Evolutionary conservation across 2,888 invertebrate genomes (phyloP).

Genomic region (Luperina nickerlii): DNA sequence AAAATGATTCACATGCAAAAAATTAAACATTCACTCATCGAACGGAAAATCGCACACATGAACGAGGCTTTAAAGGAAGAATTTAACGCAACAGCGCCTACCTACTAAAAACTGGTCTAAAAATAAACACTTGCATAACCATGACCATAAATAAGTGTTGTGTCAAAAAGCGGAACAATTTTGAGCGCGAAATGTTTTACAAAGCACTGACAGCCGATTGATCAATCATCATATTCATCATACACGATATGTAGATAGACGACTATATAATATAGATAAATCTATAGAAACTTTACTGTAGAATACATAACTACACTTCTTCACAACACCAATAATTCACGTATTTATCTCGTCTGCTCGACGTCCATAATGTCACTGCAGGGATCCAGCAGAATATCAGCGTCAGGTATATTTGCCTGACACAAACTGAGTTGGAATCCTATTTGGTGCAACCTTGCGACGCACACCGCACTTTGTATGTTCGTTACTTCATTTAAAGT

Average conservation of each 20-base stretch:
- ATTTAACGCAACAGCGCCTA: slow-evolving; percentile 30
- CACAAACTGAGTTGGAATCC: not conserved
- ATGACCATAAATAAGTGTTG: slow-evolving; percentile 39
- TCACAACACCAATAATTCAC: not conserved
- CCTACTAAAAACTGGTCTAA: slow-evolving; percentile 48
- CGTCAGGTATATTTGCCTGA: not conserved
- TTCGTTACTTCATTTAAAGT: not conserved
- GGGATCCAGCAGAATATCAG: not conserved
- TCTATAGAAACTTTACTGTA: not conserved
- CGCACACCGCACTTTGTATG: not conserved
- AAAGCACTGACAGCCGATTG: slow-evolving; percentile 47
- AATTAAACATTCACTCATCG: not conserved
- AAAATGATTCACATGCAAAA: slow-evolving; percentile 8
- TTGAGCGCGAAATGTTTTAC: slow-evolving; percentile 38
- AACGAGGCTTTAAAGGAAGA: slow-evolving; percentile 41
- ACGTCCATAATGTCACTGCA: not conserved
- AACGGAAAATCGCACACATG: slow-evolving; percentile 38
- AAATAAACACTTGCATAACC: slow-evolving; percentile 58
- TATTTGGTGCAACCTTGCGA: not conserved
- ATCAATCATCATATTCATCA: slow-evolving; percentile 51
- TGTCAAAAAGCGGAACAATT: slow-evolving; percentile 50
- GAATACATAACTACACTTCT: not conserved
- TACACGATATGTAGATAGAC: not conserved
- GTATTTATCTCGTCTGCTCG: not conserved
- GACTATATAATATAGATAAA: not conserved